Evolutionary conservation across 1,140 invertebrate genomes (phyloP), one percentile per base, ranked within the genome.

Genomic region (Drosophila athabasca): DNA sequence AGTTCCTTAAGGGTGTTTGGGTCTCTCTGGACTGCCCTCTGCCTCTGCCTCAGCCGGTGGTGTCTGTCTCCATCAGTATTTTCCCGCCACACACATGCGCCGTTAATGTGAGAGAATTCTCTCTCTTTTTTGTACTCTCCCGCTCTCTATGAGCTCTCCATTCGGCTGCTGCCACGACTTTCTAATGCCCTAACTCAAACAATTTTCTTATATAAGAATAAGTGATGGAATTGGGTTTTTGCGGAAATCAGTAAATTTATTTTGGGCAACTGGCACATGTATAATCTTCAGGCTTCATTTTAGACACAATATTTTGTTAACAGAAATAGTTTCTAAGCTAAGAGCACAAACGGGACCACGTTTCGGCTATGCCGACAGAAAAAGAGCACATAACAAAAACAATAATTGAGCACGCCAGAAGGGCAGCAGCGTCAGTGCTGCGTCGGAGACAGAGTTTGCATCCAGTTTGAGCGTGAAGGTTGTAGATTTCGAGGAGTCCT

Each of bases 21-120:
- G 57, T 43, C 44, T 39, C 35, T 39, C 11, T 39, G 11, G 11
- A 13, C 35, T 39, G 35, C 35, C 35, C 35, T 39, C 35, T 39
- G 3, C 35, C 35, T 41, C 41, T 31, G 39, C 35, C 35, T 41
- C 41, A 31, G 39, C 67, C 45, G 54, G 41, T 71, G 62, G 68
- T 68, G 48, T 59, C 64, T 50, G 31, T 29, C 13, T 41, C 55
- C 50, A 53, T 74, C 66, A 80, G 66, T 62, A 76, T 79, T 83
- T 83, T 83, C 80, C 76, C 80, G 71, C 80, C 80, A 83, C 79
- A 84, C 80, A 83, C 79, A 84, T 85, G 80, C 80, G 80, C 76
- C 72, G 76, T 83, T 83, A 84, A 67, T 62, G 52, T 59, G 46
- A 24, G 26, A 69, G 24, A 79, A 57, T 57, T 82, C 64, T 64